These are phyloP conservation scores for Ferrisia virgata DNA, from an alignment of 2,888 invertebrate species.

Conservation along the genomic window DNA sequence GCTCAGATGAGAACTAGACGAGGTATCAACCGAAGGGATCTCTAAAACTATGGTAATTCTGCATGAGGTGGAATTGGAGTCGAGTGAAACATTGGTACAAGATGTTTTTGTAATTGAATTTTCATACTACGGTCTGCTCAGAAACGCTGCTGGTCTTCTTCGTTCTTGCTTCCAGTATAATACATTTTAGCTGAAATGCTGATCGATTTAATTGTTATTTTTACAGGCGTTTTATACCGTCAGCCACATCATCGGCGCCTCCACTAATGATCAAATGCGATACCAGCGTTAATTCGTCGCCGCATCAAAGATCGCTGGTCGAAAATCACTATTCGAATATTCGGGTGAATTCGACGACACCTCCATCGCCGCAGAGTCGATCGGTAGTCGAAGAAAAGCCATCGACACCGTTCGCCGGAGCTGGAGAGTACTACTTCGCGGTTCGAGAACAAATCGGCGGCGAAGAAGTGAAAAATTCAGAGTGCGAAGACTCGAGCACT, in stretches of 20 bases:
- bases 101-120: too few species aligned
- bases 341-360: conserved; percentile 5
- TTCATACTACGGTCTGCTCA: too few species aligned
- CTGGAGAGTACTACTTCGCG: conserved; percentile 47
- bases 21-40: too few species aligned
- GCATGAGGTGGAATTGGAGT: too few species aligned
- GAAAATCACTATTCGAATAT: conserved; percentile 29
- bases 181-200: too few species aligned
- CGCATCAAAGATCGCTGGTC: background rate
- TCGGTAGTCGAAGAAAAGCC: conserved; percentile 50
- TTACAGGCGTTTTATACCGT: conserved; percentile 14
- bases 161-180: too few species aligned
- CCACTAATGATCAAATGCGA: conserved; percentile 18
- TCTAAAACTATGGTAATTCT: too few species aligned
- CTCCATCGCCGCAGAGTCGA: background rate
- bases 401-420: conserved; percentile 41
- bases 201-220: background rate
- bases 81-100: too few species aligned
- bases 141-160: background rate
- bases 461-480: conserved; percentile 46
- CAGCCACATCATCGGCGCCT: background rate
- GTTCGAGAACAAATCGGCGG: conserved; percentile 38
- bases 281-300: background rate
- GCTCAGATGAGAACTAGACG: too few species aligned
- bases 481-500: conserved; percentile 55